Evolutionary conservation across 2,888 invertebrate genomes (phyloP), one percentile per base, ranked within the genome.

Genomic region (Diarsia brunnea): DNA sequence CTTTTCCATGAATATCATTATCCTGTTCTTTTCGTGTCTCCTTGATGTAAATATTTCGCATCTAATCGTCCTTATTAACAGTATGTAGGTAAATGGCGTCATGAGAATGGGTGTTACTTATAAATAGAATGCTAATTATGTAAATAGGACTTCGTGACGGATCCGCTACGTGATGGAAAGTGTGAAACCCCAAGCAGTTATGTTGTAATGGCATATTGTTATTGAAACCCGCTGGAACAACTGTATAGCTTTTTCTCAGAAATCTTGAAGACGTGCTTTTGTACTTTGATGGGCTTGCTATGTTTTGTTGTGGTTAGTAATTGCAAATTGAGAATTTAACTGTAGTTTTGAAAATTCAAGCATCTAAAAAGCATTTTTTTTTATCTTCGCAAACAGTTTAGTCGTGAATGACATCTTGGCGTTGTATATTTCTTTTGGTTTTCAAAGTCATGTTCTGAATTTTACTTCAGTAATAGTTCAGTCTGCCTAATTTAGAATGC

Each of bases 81-180:
- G 69, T 77, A 76, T 81, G 81, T 87, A 77, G 83, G 83, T 82
- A 85, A 84, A 89, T 81, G 75, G 73, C 74, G 73, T 69, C 84
- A 84, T 79, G 75, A 70, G 76, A 82, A 75, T 74, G 61, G 69
- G 66, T 83, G 82, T 84, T 81, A 72, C 55, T 79, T 87, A 86
- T 86, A 85, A 88, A 88, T 89, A 89, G 84, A 79, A 85, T 82
- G 80, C 76, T 87, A 88, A 88, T 90, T 87, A 88, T 90, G 88
- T 87, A 89, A 89, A 89, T 89, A 77, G 86, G 89, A 84, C 78
- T 83, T 86, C 88, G 90, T 91, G 90, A 88, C 89, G 76, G 84
- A 83, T 84, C 74, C 70, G 78, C 75, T 89, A 90, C 88, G 90
- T 90, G 90, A 88, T 89, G 87, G 90, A 91, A 92, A 91, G 91